Percentiles rank a stretch among this genome's conserved stretches.
phyloP scores from a whole-genome alignment of 2,113 vertebrate species.

The Myrmophylax atrothorax region DNA sequence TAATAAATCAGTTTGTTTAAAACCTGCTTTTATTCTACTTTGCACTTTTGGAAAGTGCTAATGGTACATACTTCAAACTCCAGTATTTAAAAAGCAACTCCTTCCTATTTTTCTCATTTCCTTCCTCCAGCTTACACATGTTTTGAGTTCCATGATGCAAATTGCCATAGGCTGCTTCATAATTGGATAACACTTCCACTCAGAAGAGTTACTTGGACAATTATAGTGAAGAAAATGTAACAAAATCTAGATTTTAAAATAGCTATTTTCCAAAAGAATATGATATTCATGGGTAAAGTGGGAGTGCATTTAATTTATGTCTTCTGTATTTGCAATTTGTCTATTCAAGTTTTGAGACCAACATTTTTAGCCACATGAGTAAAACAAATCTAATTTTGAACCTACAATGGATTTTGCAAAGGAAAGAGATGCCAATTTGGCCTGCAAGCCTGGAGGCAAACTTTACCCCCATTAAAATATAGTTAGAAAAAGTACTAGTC shows the following conservation, averaged over 20 bases:
- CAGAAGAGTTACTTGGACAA: not conserved
- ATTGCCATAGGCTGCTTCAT: not conserved
- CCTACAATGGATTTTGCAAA: not conserved
- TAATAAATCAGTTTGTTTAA: constrained; percentile 35
- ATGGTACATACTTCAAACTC: not conserved
- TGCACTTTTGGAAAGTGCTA: not conserved
- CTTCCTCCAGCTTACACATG: not conserved
- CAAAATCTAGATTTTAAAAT: not conserved
- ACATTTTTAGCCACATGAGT: not conserved
- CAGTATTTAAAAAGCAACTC: not conserved
- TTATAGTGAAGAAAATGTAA: not conserved
- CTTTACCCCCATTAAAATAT: not conserved
- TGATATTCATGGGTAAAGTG: not conserved
- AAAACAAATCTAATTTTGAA: not conserved
- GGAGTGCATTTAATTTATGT: not conserved
- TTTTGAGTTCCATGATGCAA: not conserved
- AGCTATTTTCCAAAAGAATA: not conserved
- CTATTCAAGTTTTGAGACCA: not conserved
- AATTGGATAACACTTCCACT: not conserved
- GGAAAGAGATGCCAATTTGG: not conserved
- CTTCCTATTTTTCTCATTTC: not conserved
- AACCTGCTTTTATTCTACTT: not conserved
- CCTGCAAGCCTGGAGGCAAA: not conserved
- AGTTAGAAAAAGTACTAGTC: not conserved
- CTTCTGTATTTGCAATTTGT: not conserved